Base-by-base conservation (phyloP, 1,140 invertebrate genomes). In the Choristoneura fumiferana region DNA sequence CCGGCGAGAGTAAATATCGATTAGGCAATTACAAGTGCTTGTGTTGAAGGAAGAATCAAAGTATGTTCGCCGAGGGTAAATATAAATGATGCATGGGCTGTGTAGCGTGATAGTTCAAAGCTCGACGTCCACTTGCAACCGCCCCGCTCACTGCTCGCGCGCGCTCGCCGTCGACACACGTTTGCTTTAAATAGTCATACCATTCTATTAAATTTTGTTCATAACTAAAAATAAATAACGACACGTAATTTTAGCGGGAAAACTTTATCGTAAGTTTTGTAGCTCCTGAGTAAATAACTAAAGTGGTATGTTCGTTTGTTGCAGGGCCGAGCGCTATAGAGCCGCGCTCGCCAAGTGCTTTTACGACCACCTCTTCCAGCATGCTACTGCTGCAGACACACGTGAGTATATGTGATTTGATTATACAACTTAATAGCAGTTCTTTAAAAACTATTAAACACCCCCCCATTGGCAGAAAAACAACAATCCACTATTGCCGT, bases 341-440 rank as follows among this genome's bases (percentile, higher is more conserved):
- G 73, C 81, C 76, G 84, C 85, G 84, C 81, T 87, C 85, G 76
- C 81, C 83, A 81, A 88, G 80, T 78, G 81, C 77, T 74, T 86
- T 80, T 68, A 67, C 78, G 68, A 63, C 84, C 63, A 86, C 79
- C 77, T 78, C 88, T 68, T 84, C 88, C 88, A 90, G 88, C 78
- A 90, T 90, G 88, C 89, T 90, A 84, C 89, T 90, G 84, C 88
- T 90, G 86, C 89, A 90, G 81, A 90, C 89, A 84, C 89, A 90
- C 76, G 89, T 90, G 75, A 85, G 78, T 78, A 71, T 40, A 34
- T 40, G 13, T 54, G 10, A 35, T 15, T 17, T 4, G 8, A 52
- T 35, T 53, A 55, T 34, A n/a, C n/a, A n/a, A n/a, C n/a, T n/a
- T n/a, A n/a, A n/a, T n/a, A n/a, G n/a, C n/a, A n/a, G n/a, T n/a